These are phyloP conservation scores for Teleogryllus occipitalis DNA, from an alignment of 1,140 invertebrate genomes.

Conservation along the genomic window DNA sequence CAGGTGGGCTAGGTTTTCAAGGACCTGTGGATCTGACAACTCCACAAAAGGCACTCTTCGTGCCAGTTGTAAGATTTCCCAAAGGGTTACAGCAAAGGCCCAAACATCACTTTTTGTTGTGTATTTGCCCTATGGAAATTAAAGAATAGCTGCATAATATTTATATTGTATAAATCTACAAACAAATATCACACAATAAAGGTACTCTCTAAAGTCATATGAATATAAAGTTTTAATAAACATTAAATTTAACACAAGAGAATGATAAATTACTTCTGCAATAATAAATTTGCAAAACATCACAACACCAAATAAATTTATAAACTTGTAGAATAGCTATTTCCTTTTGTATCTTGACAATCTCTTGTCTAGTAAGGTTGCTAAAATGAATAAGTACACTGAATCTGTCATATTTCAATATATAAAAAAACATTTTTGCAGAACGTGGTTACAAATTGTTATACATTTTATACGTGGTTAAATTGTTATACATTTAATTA, in stretches of 20 bases:
- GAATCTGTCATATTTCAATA: no score
- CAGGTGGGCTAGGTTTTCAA: constrained; percentile 59
- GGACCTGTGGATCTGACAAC: constrained; percentile 58
- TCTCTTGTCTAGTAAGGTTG: no score
- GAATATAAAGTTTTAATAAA: background rate
- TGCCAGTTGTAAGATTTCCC: constrained; percentile 66
- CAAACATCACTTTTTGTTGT: constrained; percentile 72
- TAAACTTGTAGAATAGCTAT: no score
- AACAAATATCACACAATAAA: background rate
- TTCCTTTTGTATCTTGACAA: no score
- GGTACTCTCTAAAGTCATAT: background rate
- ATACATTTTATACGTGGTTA: no score
- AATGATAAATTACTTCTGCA: background rate
- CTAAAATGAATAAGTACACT: background rate
- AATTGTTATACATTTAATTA: no score
- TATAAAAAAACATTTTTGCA: no score
- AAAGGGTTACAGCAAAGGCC: constrained; percentile 66
- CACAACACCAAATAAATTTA: no score
- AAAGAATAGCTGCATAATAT: background rate
- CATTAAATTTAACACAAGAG: background rate
- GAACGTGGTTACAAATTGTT: no score
- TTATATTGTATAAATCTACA: background rate
- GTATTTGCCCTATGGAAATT: constrained; percentile 40
- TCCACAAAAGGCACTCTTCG: constrained; percentile 59
- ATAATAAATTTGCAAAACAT: no score